Evolutionary conservation across 1,140 invertebrate genomes (phyloP).

Genomic region (Calosoma granatense): DNA sequence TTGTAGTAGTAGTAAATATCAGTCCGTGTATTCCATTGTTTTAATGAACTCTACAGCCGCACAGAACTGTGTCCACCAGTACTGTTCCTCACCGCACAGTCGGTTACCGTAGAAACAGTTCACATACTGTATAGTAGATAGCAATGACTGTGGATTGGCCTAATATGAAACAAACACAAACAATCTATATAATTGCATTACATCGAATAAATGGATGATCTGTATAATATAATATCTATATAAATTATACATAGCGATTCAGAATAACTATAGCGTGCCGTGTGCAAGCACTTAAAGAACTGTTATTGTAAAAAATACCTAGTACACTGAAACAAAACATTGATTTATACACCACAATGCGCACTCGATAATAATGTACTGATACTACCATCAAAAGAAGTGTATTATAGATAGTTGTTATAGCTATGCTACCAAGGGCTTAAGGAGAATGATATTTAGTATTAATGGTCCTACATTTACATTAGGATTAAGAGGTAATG

Average conservation of each 20-base stretch:
- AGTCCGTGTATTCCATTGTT: constrained; percentile 77
- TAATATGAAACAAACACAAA: constrained; percentile 33
- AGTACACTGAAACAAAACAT: too few relatives aligned
- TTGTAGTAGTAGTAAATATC: constrained; percentile 19
- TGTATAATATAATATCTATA: not conserved
- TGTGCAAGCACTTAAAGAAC: too few relatives aligned
- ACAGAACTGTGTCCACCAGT: constrained; percentile 98
- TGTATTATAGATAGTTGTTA: too few relatives aligned
- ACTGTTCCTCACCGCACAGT: constrained; percentile 85
- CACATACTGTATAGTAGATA: constrained; percentile 97
- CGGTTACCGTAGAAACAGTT: constrained; percentile 80
- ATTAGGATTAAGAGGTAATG: too few relatives aligned
- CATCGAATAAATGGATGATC: too few relatives aligned
- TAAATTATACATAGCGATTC: not conserved
- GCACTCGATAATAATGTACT: too few relatives aligned
- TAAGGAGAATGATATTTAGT: too few relatives aligned
- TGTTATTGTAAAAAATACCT: too few relatives aligned
- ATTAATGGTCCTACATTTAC: too few relatives aligned
- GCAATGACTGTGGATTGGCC: constrained; percentile 87
- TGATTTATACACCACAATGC: too few relatives aligned
- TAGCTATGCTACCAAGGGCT: too few relatives aligned
- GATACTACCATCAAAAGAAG: too few relatives aligned
- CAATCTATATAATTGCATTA: constrained; percentile 3
- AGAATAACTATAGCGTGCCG: constrained; percentile 1
- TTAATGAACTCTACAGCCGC: constrained; percentile 97